Evolutionary conservation across 2,797 vertebrate genomes (phyloP).

Genomic region (Enteromius mattozi): DNA sequence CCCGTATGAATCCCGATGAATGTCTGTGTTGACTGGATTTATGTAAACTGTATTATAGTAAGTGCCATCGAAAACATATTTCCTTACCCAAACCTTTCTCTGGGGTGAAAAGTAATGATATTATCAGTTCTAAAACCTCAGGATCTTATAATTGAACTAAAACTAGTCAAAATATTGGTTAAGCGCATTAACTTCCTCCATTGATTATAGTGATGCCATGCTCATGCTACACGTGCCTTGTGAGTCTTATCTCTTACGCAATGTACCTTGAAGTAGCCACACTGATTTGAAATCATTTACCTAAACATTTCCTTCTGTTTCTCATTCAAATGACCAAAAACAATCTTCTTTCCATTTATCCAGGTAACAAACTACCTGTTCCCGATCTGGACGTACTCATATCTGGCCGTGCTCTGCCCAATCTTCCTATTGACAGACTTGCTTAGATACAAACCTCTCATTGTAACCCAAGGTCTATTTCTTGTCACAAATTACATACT

Average conservation of each 20-base stretch:
- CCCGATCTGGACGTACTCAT: slow-evolving; percentile 83
- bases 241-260: not conserved
- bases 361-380: slow-evolving; percentile 80
- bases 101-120: not conserved
- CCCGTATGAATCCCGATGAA: not conserved
- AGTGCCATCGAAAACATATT: not conserved
- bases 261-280: not conserved
- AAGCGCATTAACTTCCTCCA: not conserved
- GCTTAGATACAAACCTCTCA: slow-evolving; percentile 77
- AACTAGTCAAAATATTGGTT: not conserved
- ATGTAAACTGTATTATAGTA: not conserved
- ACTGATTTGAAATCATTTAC: slow-evolving; percentile 19
- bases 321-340: not conserved
- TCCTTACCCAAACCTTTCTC: not conserved
- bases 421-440: slow-evolving; percentile 79
- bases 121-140: not conserved
- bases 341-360: slow-evolving; percentile 2
- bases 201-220: not conserved
- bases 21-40: not conserved
- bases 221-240: not conserved
- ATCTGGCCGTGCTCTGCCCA: slow-evolving; percentile 75
- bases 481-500: slow-evolving; percentile 74
- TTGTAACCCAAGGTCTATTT: slow-evolving; percentile 74
- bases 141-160: not conserved
- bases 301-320: not conserved